Percentiles rank a stretch among this genome's conserved stretches.
phyloP scores from a whole-genome alignment of 2,888 invertebrate species.

The Agelastica alni region DNA sequence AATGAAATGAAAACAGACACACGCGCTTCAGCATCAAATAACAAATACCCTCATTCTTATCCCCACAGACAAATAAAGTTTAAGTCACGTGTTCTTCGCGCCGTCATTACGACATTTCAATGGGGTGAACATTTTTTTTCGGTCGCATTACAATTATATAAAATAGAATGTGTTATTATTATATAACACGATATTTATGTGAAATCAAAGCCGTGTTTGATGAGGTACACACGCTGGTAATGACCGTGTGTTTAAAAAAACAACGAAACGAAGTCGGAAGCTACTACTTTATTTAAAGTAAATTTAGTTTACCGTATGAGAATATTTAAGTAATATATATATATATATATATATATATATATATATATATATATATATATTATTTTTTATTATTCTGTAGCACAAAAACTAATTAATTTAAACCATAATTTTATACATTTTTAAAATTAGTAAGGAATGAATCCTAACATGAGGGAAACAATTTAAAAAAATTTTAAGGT shows the following conservation, averaged over 20 bases:
- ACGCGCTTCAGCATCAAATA: constrained; percentile 53
- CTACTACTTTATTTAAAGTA: no score
- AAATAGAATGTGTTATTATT: constrained; percentile 37
- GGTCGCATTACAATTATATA: constrained; percentile 39
- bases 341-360: no score
- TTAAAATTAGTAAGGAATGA: no score
- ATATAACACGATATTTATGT: constrained; percentile 39
- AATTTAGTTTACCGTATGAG: no score
- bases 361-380: no score
- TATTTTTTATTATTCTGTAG: no score
- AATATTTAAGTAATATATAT: no score
- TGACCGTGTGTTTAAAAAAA: neutral
- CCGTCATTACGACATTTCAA: constrained; percentile 43
- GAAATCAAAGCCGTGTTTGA: constrained; percentile 13
- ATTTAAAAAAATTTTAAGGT: no score
- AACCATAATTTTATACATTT: no score
- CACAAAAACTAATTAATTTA: no score
- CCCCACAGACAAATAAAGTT: constrained; percentile 45
- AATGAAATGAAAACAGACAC: constrained; percentile 56
- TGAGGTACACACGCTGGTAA: neutral
- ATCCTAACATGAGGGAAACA: no score
- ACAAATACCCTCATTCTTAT: constrained; percentile 47
- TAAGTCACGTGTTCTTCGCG: constrained; percentile 46
- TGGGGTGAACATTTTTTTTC: constrained; percentile 38
- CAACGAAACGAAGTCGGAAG: no score